These are phyloP conservation scores for Sebastes alutus DNA, from an alignment of 2,797 vertebrate genomes.

Conservation along the genomic window DNA sequence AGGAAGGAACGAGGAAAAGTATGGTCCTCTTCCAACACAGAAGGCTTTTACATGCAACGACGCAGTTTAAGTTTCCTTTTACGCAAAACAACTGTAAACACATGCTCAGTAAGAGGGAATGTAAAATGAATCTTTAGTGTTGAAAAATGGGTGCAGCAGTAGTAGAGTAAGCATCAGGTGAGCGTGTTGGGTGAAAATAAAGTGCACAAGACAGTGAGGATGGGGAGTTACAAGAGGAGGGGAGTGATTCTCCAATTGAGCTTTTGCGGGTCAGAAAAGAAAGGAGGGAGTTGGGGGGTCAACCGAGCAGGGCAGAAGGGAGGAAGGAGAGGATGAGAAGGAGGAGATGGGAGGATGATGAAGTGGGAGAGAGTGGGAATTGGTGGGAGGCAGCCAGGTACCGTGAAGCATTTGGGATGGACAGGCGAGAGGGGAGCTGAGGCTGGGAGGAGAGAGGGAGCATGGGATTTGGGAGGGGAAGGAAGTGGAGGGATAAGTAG, in stretches of 20 bases:
- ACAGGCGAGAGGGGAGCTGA: conserved; percentile 6
- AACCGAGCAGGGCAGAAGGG: neutral
- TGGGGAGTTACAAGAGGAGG: neutral
- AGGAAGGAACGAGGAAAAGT: neutral
- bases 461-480: conserved; percentile 22
- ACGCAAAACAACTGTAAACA: neutral
- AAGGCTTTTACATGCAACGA: neutral
- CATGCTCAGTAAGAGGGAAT: neutral
- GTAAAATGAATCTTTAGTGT: neutral
- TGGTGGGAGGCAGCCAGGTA: conserved; percentile 10
- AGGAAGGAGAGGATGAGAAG: neutral
- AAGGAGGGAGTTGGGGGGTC: conserved; percentile 14
- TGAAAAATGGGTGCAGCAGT: neutral
- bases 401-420: conserved; percentile 26
- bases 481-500: conserved; percentile 45
- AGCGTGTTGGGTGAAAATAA: neutral
- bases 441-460: conserved; percentile 6
- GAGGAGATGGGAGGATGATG: conserved; percentile 20
- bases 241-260: neutral
- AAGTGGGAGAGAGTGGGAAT: conserved; percentile 17
- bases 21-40: neutral
- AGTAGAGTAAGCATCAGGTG: neutral
- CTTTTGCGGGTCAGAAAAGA: conserved; percentile 6
- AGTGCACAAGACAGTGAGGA: neutral
- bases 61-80: neutral